A percentile compares a stretch with the other conserved stretches of the same genome.
phyloP scores from a whole-genome alignment of 1,140 invertebrate genomes.

The Heliconius congener region DNA sequence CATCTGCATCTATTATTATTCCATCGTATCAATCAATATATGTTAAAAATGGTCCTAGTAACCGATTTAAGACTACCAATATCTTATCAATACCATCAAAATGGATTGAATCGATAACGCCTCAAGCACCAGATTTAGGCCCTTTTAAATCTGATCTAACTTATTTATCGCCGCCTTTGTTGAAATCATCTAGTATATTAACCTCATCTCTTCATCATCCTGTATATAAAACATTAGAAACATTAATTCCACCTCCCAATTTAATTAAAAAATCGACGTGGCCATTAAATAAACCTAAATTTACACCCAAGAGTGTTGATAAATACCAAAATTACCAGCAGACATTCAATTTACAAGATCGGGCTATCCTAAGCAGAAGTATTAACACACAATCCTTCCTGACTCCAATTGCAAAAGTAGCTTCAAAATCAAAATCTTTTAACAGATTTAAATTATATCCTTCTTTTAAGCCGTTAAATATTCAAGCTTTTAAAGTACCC shows the following conservation, averaged over 20 bases:
- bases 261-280: neutral
- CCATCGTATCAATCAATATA: neutral
- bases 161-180: neutral
- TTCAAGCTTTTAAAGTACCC: neutral
- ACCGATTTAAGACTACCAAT: neutral
- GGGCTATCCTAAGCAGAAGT: neutral
- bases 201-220: neutral
- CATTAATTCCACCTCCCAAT: neutral
- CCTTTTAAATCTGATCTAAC: neutral
- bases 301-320: neutral
- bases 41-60: neutral
- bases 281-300: neutral
- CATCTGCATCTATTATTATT: neutral
- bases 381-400: neutral
- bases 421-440: neutral
- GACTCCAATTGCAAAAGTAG: neutral
- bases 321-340: too few relatives aligned
- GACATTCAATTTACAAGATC: neutral
- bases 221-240: neutral
- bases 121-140: neutral
- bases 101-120: neutral
- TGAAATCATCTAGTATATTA: neutral
- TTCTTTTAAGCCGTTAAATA: neutral
- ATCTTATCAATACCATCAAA: neutral
- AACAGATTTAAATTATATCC: neutral